Conservation (phyloP, 1,140 invertebrate genomes). For the Bilobella aurantiaca region DNA sequence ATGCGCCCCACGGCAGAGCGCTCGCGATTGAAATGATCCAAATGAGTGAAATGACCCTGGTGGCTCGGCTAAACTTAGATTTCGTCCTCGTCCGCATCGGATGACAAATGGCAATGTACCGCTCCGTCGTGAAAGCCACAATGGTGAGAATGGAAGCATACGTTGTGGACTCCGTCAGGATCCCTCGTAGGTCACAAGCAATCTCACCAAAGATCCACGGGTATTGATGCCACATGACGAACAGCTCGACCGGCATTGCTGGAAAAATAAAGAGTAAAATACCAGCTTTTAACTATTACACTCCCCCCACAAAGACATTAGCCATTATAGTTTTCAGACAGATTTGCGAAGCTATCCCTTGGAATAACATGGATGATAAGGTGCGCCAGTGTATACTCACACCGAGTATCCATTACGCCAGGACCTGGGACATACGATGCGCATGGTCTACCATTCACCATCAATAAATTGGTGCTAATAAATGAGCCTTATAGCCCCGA, state of each 20-base stretch:
- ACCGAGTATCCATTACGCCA: too few species aligned
- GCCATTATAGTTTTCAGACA: too few species aligned
- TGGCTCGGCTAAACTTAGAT: slow-evolving; percentile 63
- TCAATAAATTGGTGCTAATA: too few species aligned
- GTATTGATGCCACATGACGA: slow-evolving; percentile 85
- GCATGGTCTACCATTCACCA: too few species aligned
- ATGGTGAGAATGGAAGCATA: slow-evolving; percentile 46
- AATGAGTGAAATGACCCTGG: slow-evolving; percentile 64
- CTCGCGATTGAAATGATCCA: slow-evolving; percentile 66
- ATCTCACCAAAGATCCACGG: slow-evolving; percentile 44
- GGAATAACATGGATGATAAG: too few species aligned
- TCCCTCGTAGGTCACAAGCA: slow-evolving; percentile 30
- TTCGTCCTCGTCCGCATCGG: slow-evolving; percentile 68
- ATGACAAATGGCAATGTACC: slow-evolving; percentile 65
- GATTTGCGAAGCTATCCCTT: too few species aligned
- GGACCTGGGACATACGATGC: too few species aligned
- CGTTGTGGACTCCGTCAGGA: slow-evolving; percentile 35
- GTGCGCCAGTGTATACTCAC: too few species aligned
- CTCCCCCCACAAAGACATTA: too few species aligned
- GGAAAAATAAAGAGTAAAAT: too few species aligned
- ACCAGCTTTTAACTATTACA: too few species aligned
- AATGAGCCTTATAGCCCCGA: too few species aligned
- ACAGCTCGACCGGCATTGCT: slow-evolving; percentile 79
- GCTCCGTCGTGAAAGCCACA: slow-evolving; percentile 38
- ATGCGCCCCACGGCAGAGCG: slow-evolving; percentile 65